Base-by-base conservation (phyloP, 1,140 invertebrate species). In the Armadillidium nasatum region DNA sequence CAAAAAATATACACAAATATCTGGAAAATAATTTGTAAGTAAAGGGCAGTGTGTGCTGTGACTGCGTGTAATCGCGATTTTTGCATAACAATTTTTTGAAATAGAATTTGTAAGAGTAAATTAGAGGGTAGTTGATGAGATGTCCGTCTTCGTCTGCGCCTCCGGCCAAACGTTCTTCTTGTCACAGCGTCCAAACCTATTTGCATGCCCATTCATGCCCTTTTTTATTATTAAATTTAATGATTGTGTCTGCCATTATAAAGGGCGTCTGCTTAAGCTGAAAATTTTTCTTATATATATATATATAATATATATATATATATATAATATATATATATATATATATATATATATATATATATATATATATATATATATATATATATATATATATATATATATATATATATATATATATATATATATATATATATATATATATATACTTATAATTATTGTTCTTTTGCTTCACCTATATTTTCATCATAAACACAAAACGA, bases 331-430 rank as follows among this genome's bases (percentile, higher is more conserved):
- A 33, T 33, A 33, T 33, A 33, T 33, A n/a, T 33, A 33, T 33
- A 33, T 1, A 1, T 33, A 33, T 33, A 33, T 33, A 33, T 33
- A 33, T 33, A 33, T 33, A 60, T 15, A 60, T 60, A 60, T 60
- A 15, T n/a, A 60, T 60, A 60, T 60, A 60, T 60, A 60, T 60
- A 60, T 60, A 15, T 13, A 15, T 60, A 15, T 15, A 15, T 60
- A 60, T 60, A 60, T 60, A 33, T 60, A 60, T 60, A 60, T 60
- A 60, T 60, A 60, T 60, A 60, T 60, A 60, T 60, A 60, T 60
- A 60, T 60, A 50, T 60, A 60, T 60, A 60, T 60, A 60, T 60
- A 60, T 60, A 60, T 60, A 60, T 60, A 60, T 60, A 60, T 60
- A 60, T 33, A 33, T 33, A 33, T 33, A 33, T 33, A 33, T 33